Evolutionary conservation across 1,140 invertebrate species (phyloP).

Genomic region (Lanistes nyassanus): DNA sequence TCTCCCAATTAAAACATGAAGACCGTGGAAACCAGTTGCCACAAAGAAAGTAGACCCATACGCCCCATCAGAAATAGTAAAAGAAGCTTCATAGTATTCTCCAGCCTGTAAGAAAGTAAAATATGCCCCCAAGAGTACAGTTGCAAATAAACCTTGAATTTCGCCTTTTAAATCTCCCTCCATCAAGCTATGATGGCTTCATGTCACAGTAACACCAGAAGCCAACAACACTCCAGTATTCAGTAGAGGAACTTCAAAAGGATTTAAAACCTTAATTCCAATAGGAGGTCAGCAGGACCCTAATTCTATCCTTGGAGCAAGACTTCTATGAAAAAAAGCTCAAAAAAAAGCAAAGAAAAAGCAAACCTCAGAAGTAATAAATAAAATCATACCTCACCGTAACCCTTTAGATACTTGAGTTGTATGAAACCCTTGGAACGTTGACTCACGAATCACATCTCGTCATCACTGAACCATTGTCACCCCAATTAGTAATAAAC

Average conservation of each 20-base stretch:
- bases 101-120: slow-evolving; percentile 67
- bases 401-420: slow-evolving; percentile 56
- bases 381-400: slow-evolving; percentile 73
- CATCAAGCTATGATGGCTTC: slow-evolving; percentile 71
- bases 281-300: slow-evolving; percentile 71
- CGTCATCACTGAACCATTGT: slow-evolving; percentile 75
- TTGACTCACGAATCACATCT: slow-evolving; percentile 65
- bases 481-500: slow-evolving; percentile 61
- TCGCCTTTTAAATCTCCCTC: slow-evolving; percentile 67
- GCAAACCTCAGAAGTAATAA: slow-evolving; percentile 63
- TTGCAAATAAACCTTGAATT: slow-evolving; percentile 67
- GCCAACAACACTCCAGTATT: slow-evolving; percentile 68
- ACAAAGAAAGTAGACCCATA: slow-evolving; percentile 79
- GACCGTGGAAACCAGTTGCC: slow-evolving; percentile 78
- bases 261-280: slow-evolving; percentile 73
- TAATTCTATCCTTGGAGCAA: slow-evolving; percentile 74
- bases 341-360: slow-evolving; percentile 76
- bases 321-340: slow-evolving; percentile 74
- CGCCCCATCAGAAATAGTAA: slow-evolving; percentile 72
- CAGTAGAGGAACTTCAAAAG: slow-evolving; percentile 73
- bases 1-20: slow-evolving; percentile 78
- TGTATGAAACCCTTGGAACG: slow-evolving; percentile 58
- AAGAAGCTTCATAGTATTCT: slow-evolving; percentile 68
- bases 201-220: slow-evolving; percentile 72
- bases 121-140: slow-evolving; percentile 71